Evolutionary conservation across 2,797 vertebrate species (phyloP), one percentile per base, ranked within the genome.

Genomic region (Karalla daura): DNA sequence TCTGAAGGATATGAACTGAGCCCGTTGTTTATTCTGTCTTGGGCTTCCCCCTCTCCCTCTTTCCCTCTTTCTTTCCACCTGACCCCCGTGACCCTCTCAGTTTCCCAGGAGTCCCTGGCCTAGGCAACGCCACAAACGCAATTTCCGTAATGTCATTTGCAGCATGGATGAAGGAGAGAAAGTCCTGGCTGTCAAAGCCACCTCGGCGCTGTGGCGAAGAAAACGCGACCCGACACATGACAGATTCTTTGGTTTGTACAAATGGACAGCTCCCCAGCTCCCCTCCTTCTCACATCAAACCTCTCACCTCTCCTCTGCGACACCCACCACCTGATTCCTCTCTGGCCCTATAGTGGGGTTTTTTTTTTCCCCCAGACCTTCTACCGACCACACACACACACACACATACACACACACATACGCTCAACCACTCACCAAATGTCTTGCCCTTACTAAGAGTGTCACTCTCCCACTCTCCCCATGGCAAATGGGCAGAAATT

Each of bases 141-240:
- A 98, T 96, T 98, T 98, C 95, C 92, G 87, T 98, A 98, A 98
- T 98, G 95, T 97, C 94, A 97, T 98, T 98, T 97, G 92, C 93
- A 86, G 92, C 92, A 90, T 88, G 93, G 93, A 95, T 85, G 96
- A 95, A 94, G 89, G 92, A 83, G 90, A 90, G 84, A 89, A 91
- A 90, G 91, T 95, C 94, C 92, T 93, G 91, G 93, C 96, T 97
- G 97, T 98, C 97, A 95, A 91, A 89, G 90, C 86, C 90, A 81
- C 93, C 93, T 95, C 91, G 90, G 60, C 89, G 24, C 65, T 84
- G 86, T 88, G 74, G 86, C 86, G 90, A 83, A 54, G 95, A 93
- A 94, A 97, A 98, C 94, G 78, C 92, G 86, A 93, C 87, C 84
- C 91, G 97, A 98, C 97, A 96, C 93, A 94, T 98, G 96, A 98